Conservation (phyloP, 2,797 vertebrate genomes). For the Tenualosa thibaudeaui region DNA sequence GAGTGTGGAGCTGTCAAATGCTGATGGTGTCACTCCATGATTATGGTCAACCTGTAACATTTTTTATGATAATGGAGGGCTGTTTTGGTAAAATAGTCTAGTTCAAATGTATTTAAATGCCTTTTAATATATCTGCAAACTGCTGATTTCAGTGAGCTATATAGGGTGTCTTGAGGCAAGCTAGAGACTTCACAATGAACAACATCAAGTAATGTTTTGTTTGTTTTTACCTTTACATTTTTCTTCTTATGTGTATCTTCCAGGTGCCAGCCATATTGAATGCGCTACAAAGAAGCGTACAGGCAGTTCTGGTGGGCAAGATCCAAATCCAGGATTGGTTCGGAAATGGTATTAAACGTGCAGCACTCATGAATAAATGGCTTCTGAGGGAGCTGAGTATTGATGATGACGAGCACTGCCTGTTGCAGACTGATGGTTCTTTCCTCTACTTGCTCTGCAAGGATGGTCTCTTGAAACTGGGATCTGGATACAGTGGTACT, state of each 20-base stretch:
- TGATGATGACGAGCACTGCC: constrained; percentile 93
- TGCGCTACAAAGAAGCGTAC: constrained; percentile 94
- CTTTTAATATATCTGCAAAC: too few species aligned
- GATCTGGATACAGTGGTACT: constrained; percentile 98
- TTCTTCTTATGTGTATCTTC: constrained; percentile 25
- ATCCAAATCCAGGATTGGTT: constrained; percentile 99
- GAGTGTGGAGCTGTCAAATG: too few species aligned
- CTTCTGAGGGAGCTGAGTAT: constrained; percentile 90
- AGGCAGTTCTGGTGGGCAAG: constrained; percentile 97
- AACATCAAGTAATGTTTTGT: too few species aligned
- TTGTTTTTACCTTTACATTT: too few species aligned
- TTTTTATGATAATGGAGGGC: too few species aligned
- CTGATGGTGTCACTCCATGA: too few species aligned
- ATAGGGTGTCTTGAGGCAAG: too few species aligned
- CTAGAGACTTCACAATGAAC: too few species aligned
- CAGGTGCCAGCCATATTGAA: constrained; percentile 98
- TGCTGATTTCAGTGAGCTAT: too few species aligned
- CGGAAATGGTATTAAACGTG: constrained; percentile 96
- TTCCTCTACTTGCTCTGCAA: constrained; percentile 98
- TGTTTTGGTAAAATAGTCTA: too few species aligned
- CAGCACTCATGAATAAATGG: constrained; percentile 98
- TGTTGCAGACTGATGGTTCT: constrained; percentile 96
- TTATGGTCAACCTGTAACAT: too few species aligned
- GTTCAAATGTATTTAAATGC: too few species aligned
- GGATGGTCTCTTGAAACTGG: constrained; percentile 97